Base-by-base conservation (phyloP, 2,888 invertebrate genomes). In the Nematopogon swammerdamellus region DNA sequence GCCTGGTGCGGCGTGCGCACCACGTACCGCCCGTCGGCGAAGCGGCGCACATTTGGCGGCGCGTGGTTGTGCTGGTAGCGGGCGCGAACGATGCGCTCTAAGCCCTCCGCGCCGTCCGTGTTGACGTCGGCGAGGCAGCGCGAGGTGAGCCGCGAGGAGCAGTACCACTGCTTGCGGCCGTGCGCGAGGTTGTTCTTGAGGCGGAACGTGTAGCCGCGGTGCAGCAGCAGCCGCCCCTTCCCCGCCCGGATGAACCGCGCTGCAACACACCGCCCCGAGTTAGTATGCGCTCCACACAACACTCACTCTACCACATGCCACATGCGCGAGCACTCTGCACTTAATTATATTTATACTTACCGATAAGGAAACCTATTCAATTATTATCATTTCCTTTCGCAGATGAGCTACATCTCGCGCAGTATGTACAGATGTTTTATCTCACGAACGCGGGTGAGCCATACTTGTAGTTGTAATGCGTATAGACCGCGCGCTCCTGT, bases 161-260 rank as follows among this genome's bases (percentile, higher is more conserved):
- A 79, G 60, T 79, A 77, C 79, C 77, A 79, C 58, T 79, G 77
- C 65, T 79, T 80, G 56, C 77, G 70, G 2, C 79, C 76, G 57
- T 77, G 77, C n/a, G 77, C 77, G 64, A 77, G 59, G 56, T 77
- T 76, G 58, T 79, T 80, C 65, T 80, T 79, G 61, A 79, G 62
- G 47, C 77, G 74, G 60, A 79, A 80, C 29, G 79, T 80, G 63
- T 79, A 80, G 36, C 79, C 77, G 54, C 75, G 72, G 53, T 77
- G 76, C 49, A 79, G 64, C 45, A 80, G 64, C 54, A 80, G 65
- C 2, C 77, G 68, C 6, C 77, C 77, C 54, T 77, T 77, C 51
- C 79, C 77, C 29, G 79, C 77, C 52, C 77, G 73, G 55, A 79
- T 79, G 65, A 79, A 79, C 56, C 77, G 75, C 46, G 77, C 79